Evolutionary conservation across 2,113 vertebrate genomes (phyloP).

Genomic region (Tragelaphus buxtoni): DNA sequence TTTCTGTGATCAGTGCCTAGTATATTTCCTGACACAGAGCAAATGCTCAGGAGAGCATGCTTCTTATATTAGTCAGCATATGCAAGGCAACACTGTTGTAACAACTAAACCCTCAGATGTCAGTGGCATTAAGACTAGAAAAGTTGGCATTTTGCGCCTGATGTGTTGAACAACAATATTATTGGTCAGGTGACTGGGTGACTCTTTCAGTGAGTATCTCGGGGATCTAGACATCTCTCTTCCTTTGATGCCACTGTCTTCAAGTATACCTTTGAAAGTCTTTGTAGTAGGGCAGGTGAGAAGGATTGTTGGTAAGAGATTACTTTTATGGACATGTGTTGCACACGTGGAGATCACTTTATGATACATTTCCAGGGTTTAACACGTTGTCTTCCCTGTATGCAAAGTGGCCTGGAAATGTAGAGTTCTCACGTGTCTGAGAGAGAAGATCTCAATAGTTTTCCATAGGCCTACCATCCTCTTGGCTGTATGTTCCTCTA

Average conservation of each 20-base stretch:
- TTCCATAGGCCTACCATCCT: not conserved
- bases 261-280: not conserved
- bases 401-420: not conserved
- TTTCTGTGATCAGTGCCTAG: not conserved
- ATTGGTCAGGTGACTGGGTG: not conserved
- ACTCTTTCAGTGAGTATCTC: not conserved
- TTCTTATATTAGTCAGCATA: not conserved
- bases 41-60: accelerated
- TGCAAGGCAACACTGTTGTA: not conserved
- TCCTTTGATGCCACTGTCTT: not conserved
- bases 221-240: not conserved
- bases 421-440: not conserved
- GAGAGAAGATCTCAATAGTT: not conserved
- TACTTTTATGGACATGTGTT: not conserved
- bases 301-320: not conserved
- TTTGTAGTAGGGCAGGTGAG: not conserved
- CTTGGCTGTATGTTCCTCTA: not conserved
- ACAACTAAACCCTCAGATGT: not conserved
- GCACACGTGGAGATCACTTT: not conserved
- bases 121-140: not conserved
- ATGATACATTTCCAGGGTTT: not conserved
- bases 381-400: not conserved
- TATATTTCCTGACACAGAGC: not conserved
- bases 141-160: not conserved
- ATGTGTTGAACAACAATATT: not conserved